A percentile compares a stretch with the other conserved stretches of the same genome.
phyloP scores from a whole-genome alignment of 2,113 vertebrate genomes.

The Tursiops truncatus region DNA sequence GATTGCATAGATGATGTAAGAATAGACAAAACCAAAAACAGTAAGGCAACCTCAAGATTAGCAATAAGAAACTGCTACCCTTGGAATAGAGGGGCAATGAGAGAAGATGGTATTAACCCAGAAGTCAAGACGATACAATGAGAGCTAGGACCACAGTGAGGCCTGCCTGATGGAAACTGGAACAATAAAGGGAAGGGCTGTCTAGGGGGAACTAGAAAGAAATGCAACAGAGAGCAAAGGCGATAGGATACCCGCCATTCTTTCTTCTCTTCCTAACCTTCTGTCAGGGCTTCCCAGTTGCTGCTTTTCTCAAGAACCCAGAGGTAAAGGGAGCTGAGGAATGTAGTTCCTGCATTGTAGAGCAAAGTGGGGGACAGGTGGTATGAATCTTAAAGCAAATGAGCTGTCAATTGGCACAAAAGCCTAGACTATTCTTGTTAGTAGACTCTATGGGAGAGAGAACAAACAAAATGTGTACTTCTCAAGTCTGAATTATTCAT shows the following conservation, averaged over 20 bases:
- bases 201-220: neutral
- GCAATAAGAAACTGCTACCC: neutral
- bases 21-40: neutral
- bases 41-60: neutral
- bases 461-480: neutral
- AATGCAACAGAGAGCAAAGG: neutral
- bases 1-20: neutral
- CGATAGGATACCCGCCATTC: neutral
- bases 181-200: neutral
- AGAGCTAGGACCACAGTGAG: neutral
- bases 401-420: neutral
- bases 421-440: neutral
- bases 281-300: neutral
- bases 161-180: neutral
- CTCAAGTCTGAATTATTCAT: neutral
- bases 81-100: neutral
- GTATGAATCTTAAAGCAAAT: neutral
- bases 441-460: neutral
- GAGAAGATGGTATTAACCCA: neutral
- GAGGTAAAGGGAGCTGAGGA: neutral
- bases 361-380: neutral
- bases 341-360: neutral
- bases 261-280: neutral
- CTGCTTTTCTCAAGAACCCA: neutral
- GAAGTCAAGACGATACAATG: neutral